These are phyloP conservation scores for Gobio occitaniae DNA, from an alignment of 2,797 vertebrate genomes.

Conservation along the genomic window DNA sequence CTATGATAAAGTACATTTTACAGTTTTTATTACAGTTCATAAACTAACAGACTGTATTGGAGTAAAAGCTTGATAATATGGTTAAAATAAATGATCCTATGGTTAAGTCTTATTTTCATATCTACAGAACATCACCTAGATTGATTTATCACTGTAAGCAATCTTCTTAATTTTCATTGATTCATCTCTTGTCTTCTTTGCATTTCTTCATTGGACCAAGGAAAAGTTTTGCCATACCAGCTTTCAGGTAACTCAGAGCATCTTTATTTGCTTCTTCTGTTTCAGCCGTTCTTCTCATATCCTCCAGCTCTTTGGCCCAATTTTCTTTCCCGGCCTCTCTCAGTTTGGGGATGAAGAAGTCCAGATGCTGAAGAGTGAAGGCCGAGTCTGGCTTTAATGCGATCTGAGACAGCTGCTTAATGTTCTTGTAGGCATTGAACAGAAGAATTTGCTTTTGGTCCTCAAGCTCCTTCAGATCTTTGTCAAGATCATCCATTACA, in stretches of 20 bases:
- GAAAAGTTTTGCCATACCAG: neutral
- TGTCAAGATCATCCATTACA: no score
- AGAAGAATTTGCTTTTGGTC: no score
- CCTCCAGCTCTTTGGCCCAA: neutral
- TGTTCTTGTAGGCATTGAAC: no score
- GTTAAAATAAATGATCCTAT: no score
- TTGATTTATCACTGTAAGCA: neutral
- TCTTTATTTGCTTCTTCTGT: neutral
- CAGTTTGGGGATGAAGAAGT: no score
- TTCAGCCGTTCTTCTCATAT: neutral
- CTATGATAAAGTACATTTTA: neutral
- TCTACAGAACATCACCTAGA: neutral
- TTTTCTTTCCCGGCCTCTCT: no score
- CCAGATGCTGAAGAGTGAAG: no score
- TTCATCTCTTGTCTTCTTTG: neutral
- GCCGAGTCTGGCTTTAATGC: no score
- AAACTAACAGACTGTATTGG: no score
- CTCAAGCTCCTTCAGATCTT: no score
- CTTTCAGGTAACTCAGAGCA: neutral
- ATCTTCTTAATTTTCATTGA: neutral
- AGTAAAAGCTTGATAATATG: neutral
- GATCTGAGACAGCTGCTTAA: no score
- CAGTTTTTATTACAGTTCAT: neutral
- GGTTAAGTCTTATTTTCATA: neutral
- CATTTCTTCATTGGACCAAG: neutral